These are phyloP conservation scores for Ctenomys sociabilis DNA, from an alignment of 2,113 vertebrate genomes.

Conservation along the genomic window DNA sequence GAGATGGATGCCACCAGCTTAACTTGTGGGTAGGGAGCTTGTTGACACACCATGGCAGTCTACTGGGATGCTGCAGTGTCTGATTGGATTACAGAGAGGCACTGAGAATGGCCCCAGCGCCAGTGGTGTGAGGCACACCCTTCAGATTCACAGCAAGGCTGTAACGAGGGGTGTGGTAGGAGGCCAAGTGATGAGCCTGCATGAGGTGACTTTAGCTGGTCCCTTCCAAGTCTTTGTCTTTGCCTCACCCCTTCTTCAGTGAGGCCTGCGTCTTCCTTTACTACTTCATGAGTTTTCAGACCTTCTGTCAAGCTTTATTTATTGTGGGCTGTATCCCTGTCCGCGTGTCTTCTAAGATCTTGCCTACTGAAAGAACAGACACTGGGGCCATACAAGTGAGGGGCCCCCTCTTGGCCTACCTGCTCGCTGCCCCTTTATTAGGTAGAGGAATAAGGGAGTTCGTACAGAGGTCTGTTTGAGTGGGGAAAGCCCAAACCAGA, in stretches of 20 bases:
- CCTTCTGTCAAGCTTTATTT: not conserved
- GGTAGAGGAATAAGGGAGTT: slow-evolving; percentile 39
- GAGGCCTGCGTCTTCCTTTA: not conserved
- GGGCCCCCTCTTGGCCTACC: not conserved
- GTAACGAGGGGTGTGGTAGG: not conserved
- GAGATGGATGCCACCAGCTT: slow-evolving; percentile 69
- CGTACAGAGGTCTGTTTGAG: slow-evolving; percentile 44
- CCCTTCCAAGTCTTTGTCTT: not conserved
- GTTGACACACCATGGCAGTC: not conserved
- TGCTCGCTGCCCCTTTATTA: not conserved
- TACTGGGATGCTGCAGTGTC: not conserved
- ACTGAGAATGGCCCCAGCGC: not conserved
- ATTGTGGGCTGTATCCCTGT: not conserved
- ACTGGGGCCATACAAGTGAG: not conserved
- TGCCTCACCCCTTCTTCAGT: too few relatives aligned
- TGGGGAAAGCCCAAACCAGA: slow-evolving; percentile 53
- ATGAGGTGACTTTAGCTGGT: not conserved
- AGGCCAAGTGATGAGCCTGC: rapidly evolving
- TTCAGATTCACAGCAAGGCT: not conserved
- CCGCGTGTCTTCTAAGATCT: not conserved
- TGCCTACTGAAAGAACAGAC: not conserved
- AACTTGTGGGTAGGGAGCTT: slow-evolving; percentile 74
- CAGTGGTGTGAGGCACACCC: rapidly evolving
- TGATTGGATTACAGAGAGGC: not conserved
- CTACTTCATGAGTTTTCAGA: not conserved